These are phyloP conservation scores for Dasypolia templi DNA, from an alignment of 2,888 invertebrate species.

Conservation along the genomic window DNA sequence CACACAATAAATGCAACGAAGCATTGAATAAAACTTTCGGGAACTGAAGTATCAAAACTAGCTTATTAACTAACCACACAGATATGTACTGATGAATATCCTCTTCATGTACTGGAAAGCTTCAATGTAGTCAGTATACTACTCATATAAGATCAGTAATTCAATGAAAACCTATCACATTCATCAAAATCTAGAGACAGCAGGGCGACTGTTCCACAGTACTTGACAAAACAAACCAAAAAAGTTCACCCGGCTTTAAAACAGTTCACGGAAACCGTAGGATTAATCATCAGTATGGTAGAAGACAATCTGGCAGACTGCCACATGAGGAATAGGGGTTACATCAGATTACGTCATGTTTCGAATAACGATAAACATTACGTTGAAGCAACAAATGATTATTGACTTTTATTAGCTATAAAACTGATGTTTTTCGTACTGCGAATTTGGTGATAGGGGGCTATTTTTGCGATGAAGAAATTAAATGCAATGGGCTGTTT, in stretches of 20 bases:
- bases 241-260: not conserved
- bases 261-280: conserved; percentile 13
- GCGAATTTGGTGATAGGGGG: not conserved
- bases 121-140: no score
- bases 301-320: conserved; percentile 63
- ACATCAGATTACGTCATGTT: conserved; percentile 59
- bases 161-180: conserved; percentile 21
- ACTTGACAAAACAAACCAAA: conserved; percentile 11
- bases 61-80: not conserved
- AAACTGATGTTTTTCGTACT: conserved; percentile 43
- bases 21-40: not conserved
- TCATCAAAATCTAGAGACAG: conserved; percentile 32
- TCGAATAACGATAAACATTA: conserved; percentile 45
- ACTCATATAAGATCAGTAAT: conserved; percentile 9
- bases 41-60: not conserved
- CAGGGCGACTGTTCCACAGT: not conserved
- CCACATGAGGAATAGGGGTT: conserved; percentile 66
- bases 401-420: conserved; percentile 59
- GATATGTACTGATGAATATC: not conserved
- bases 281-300: conserved; percentile 44
- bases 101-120: not conserved
- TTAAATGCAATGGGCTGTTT: not conserved
- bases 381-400: conserved; percentile 54
- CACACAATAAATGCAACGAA: not conserved
- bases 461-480: conserved; percentile 15